Conservation (phyloP, 2,888 invertebrate genomes). For the Herminia tarsipennalis region DNA sequence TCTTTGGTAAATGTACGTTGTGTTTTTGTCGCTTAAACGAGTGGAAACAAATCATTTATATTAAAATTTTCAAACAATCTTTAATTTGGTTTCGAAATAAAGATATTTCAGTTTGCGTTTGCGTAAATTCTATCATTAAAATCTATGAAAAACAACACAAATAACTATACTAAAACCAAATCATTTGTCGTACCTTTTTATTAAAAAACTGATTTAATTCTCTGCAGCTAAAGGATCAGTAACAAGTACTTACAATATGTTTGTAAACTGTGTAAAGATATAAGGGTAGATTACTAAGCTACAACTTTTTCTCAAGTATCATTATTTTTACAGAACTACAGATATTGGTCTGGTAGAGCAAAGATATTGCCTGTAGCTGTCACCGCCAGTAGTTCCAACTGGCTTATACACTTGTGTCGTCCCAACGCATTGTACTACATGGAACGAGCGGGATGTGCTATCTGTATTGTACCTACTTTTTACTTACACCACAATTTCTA, state of each 20-base stretch:
- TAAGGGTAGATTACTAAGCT: slow-evolving; percentile 44
- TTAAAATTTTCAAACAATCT: no score
- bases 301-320: slow-evolving; percentile 58
- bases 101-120: no score
- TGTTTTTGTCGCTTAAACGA: slow-evolving; percentile 21
- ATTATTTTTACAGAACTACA: slow-evolving; percentile 69
- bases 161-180: no score
- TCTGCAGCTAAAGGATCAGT: no score
- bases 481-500: slow-evolving; percentile 34
- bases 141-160: no score
- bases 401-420: slow-evolving; percentile 71
- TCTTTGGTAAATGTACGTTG: slow-evolving; percentile 6
- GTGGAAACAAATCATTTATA: slow-evolving; percentile 17
- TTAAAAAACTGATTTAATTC: no score
- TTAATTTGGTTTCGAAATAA: no score
- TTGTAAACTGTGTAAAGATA: slow-evolving; percentile 29
- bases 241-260: no score
- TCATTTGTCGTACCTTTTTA: no score
- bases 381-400: slow-evolving; percentile 69
- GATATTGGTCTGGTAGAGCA: slow-evolving; percentile 73
- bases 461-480: slow-evolving; percentile 45
- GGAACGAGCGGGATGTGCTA: slow-evolving; percentile 48
- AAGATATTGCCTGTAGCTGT: slow-evolving; percentile 81
- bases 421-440: slow-evolving; percentile 52
- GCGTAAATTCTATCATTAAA: no score